A percentile compares a stretch with the other conserved stretches of the same genome.
phyloP scores from a whole-genome alignment of 2,888 invertebrate species.

The Abscondita cerata region DNA sequence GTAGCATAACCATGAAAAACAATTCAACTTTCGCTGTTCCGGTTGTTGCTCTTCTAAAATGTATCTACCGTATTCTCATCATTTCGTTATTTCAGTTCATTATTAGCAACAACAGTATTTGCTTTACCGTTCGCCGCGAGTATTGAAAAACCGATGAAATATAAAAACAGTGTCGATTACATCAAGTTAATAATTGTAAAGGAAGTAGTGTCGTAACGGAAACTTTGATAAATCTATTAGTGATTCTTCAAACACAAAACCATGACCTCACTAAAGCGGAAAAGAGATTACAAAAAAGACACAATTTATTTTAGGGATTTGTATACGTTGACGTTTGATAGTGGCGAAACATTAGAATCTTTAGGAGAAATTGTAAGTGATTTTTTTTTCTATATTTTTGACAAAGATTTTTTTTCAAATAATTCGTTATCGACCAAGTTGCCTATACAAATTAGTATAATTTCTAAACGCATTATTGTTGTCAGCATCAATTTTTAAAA shows the following conservation, averaged over 20 bases:
- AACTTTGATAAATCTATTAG: background rate
- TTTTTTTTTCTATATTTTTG: conserved; percentile 3
- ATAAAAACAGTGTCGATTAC: background rate
- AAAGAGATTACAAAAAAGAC: conserved; percentile 87
- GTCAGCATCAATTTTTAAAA: too few species aligned
- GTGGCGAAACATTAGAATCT: conserved; percentile 78
- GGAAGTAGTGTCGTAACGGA: background rate
- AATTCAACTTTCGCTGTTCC: conserved; percentile 30
- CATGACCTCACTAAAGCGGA: conserved; percentile 57
- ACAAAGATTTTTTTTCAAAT: background rate
- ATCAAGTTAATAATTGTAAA: background rate
- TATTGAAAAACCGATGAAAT: too few species aligned
- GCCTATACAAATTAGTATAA: too few species aligned
- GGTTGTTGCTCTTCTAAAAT: conserved; percentile 29
- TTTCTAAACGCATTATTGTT: too few species aligned
- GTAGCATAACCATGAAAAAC: conserved; percentile 15
- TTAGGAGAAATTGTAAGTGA: conserved; percentile 71
- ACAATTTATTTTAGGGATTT: conserved; percentile 83
- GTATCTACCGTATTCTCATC: conserved; percentile 16
- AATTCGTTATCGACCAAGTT: too few species aligned
- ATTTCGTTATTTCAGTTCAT: background rate
- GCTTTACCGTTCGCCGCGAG: background rate
- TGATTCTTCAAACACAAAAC: conserved; percentile 17
- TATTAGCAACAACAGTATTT: too few species aligned
- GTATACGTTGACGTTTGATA: conserved; percentile 85